These are phyloP conservation scores for Somateria mollissima DNA, from an alignment of 2,797 vertebrate species.

Conservation along the genomic window DNA sequence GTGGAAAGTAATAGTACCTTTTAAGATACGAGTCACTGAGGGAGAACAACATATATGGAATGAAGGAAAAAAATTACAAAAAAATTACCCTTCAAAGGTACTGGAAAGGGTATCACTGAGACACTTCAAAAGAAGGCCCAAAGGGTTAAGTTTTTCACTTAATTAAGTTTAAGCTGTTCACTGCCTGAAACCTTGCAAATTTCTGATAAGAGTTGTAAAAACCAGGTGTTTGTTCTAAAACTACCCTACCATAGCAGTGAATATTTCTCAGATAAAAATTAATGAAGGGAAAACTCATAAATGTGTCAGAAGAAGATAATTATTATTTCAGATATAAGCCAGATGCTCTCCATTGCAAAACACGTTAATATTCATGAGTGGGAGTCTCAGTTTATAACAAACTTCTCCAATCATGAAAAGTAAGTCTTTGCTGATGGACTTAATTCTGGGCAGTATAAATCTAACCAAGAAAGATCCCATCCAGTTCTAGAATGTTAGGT, in stretches of 20 bases:
- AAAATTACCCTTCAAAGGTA: constrained; percentile 35
- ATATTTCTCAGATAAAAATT: constrained; percentile 77
- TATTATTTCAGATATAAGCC: constrained; percentile 70
- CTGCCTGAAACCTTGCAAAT: constrained; percentile 63
- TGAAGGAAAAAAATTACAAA: constrained; percentile 33
- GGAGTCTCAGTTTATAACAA: constrained; percentile 25
- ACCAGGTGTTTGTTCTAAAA: constrained; percentile 78
- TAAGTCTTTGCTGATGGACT: not conserved
- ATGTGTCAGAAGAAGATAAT: constrained; percentile 76
- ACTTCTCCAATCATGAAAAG: not conserved
- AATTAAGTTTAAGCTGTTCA: constrained; percentile 66
- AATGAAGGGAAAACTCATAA: constrained; percentile 76
- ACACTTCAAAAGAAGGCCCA: constrained; percentile 46
- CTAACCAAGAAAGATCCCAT: not conserved
- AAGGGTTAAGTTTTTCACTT: constrained; percentile 65
- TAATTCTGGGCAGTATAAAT: not conserved
- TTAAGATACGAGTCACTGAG: not conserved
- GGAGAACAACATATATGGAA: not conserved
- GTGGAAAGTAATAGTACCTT: not conserved
- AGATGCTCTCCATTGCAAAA: constrained; percentile 67
- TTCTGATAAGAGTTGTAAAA: constrained; percentile 77
- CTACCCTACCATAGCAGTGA: constrained; percentile 65
- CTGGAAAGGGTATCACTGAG: constrained; percentile 27
- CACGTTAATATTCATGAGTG: constrained; percentile 46
- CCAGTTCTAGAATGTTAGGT: not conserved